Percentiles rank a stretch among this genome's conserved stretches.
These are phyloP conservation scores for Siniperca obscura DNA, from an alignment of 2,797 vertebrate genomes.

Conservation along the genomic window DNA sequence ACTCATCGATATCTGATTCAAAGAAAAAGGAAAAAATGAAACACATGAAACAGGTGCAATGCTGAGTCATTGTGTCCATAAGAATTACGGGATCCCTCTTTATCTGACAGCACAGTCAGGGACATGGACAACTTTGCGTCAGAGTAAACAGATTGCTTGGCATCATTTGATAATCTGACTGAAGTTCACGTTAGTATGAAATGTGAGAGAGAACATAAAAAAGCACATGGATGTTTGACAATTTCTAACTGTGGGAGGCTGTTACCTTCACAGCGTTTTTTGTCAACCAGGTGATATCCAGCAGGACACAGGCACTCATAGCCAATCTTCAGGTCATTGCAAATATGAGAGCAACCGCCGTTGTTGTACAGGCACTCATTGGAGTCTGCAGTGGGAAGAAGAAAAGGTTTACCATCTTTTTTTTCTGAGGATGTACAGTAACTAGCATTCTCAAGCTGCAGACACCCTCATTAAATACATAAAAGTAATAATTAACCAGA, in stretches of 20 bases:
- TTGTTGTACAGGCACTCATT: slow-evolving; percentile 90
- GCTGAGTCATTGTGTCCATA: neutral
- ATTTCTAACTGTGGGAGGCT: neutral
- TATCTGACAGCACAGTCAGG: slow-evolving; percentile 1
- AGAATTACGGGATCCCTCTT: neutral
- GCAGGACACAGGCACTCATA: slow-evolving; percentile 87
- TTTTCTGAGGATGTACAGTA: neutral
- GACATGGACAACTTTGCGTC: slow-evolving; percentile 17
- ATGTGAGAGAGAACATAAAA: neutral
- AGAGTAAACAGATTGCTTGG: slow-evolving; percentile 49
- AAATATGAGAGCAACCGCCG: slow-evolving; percentile 90
- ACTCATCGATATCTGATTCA: slow-evolving; percentile 91
- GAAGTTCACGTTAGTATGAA: slow-evolving; percentile 34
- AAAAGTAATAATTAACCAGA: slow-evolving; percentile 39
- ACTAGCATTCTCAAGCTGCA: slow-evolving; percentile 9
- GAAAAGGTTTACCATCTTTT: neutral
- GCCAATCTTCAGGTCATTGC: slow-evolving; percentile 90
- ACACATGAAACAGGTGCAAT: neutral
- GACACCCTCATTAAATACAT: slow-evolving; percentile 15
- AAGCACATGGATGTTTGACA: neutral
- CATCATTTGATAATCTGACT: slow-evolving; percentile 28
- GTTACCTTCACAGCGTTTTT: slow-evolving; percentile 88
- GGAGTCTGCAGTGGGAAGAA: slow-evolving; percentile 76
- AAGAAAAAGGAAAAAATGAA: neutral
- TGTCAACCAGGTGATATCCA: slow-evolving; percentile 83